These are phyloP conservation scores for Eubucco bourcierii DNA, from an alignment of 2,113 vertebrate species.

Conservation along the genomic window DNA sequence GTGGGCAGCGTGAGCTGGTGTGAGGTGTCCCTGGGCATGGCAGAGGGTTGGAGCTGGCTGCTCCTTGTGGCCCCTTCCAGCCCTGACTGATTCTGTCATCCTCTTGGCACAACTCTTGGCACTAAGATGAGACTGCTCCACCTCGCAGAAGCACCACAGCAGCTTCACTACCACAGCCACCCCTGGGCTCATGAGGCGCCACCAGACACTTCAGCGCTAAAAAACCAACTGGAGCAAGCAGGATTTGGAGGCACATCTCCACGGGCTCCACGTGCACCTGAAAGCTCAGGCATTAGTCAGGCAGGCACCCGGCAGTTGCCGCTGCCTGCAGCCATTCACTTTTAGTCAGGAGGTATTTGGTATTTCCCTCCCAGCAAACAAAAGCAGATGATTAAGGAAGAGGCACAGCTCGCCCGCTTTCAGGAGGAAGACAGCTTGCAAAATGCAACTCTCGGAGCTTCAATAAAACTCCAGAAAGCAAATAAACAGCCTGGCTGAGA, in stretches of 20 bases:
- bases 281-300: conserved; percentile 12
- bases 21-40: too few species aligned
- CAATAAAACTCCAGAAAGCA: conserved; percentile 51
- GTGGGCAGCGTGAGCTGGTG: too few species aligned
- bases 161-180: not conserved
- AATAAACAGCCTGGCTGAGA: conserved; percentile 47
- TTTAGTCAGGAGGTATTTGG: conserved; percentile 52
- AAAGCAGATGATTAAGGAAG: conserved; percentile 63
- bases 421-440: conserved; percentile 56
- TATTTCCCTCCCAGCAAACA: conserved; percentile 58
- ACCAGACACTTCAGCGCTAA: too few species aligned
- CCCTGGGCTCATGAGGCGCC: not conserved
- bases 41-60: too few species aligned
- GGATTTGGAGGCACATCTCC: not conserved
- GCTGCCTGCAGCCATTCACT: conserved; percentile 32
- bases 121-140: accelerated
- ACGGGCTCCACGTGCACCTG: conserved; percentile 29
- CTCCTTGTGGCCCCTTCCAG: too few species aligned
- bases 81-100: too few species aligned
- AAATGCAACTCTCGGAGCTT: conserved; percentile 46
- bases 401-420: conserved; percentile 43
- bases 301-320: not conserved
- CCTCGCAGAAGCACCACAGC: not conserved
- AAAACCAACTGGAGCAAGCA: not conserved
- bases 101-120: accelerated